Conservation (phyloP, 1,140 invertebrate genomes). For the Cydia strobilella region DNA sequence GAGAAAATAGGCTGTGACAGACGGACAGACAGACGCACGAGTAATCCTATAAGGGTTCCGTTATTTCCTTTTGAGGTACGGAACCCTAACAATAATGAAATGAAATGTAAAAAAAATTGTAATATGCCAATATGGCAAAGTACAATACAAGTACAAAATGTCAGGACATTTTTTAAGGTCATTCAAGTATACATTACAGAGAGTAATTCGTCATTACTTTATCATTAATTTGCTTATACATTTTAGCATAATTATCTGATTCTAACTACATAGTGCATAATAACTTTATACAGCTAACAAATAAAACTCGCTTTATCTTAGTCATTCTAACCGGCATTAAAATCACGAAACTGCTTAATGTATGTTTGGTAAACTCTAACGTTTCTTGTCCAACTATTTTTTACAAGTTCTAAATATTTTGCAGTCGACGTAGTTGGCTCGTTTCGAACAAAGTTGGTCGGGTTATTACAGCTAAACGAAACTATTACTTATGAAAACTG, state of each 20-base stretch:
- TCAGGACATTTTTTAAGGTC: too few species aligned
- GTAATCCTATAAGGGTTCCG: too few species aligned
- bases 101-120: too few species aligned
- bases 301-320: not conserved
- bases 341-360: conserved; percentile 29
- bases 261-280: not conserved
- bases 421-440: conserved; percentile 57
- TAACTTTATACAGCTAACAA: not conserved
- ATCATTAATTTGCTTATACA: not conserved
- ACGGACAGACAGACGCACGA: too few species aligned
- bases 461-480: conserved; percentile 57
- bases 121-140: too few species aligned
- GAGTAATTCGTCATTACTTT: too few species aligned
- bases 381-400: conserved; percentile 58
- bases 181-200: not conserved
- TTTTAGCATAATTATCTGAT: not conserved
- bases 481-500: conserved; percentile 71
- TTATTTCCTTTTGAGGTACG: too few species aligned
- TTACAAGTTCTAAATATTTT: conserved; percentile 64
- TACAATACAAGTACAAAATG: too few species aligned
- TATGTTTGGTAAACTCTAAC: conserved; percentile 36
- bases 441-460: conserved; percentile 56
- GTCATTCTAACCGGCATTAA: not conserved
- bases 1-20: too few species aligned
- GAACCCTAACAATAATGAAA: too few species aligned